Base-by-base conservation (phyloP, 2,888 invertebrate genomes). In the Hypomecis atomaria region DNA sequence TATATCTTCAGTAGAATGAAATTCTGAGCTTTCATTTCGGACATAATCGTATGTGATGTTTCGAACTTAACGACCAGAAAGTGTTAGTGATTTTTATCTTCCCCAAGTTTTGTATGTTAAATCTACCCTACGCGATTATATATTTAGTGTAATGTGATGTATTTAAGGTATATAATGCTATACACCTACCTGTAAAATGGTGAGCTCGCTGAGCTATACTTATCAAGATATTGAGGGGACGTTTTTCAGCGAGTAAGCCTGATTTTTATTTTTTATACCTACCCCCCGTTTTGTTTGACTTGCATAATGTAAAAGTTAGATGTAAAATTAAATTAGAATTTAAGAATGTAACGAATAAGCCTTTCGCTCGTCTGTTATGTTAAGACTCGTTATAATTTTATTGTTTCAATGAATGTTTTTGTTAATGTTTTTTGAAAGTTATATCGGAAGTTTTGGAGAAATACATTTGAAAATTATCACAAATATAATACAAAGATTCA, bases 41-140 rank as follows among this genome's bases (percentile, higher is more conserved):
- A 73, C 74, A 71, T 74, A 73, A 73, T 74, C 65, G 66, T 71
- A 82, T 84, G 87, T 86, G 86, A 86, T 86, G 73, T 72, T 77
- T 81, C 80, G 84, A 88, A 82, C 84, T 85, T 85, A 85, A 69
- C 72, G 88, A 88, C 88, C 89, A 88, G 73, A 73, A 83, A 76
- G 75, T 80, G 88, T 88, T 89, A 88, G 88, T 88, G 88, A 88
- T 84, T 85, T 84, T 71, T 64, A 79, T 54, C 69, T 67, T 79
- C 79, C 83, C 84, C 59, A 64, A 77, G 60, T 72, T 83, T 82
- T 82, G 78, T 85, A 83, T 82, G 83, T 65, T 82, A 82, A 77
- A 72, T 70, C 72, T 77, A 78, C 74, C 79, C 71, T 73, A 70
- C 53, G 70, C 70, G 66, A 70, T 67, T 71, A 67, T 67, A 72